These are phyloP conservation scores for Idaea dimidiata DNA, from an alignment of 2,888 invertebrate genomes.

Conservation along the genomic window DNA sequence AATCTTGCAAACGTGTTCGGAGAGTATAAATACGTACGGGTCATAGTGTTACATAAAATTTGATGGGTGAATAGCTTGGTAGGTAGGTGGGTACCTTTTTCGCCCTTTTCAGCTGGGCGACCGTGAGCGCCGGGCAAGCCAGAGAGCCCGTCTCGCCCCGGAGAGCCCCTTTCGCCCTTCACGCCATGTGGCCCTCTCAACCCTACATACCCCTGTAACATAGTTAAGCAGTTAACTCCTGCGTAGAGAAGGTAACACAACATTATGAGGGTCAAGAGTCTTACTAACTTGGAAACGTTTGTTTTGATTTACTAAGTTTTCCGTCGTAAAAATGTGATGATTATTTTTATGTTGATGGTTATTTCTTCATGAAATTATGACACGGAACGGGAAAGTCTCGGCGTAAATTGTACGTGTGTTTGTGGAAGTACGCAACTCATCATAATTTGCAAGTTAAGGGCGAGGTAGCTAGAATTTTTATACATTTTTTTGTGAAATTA, in stretches of 20 bases:
- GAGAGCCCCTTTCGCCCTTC: constrained; percentile 84
- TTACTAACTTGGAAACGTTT: constrained; percentile 57
- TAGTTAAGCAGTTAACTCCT: constrained; percentile 52
- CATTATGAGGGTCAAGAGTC: constrained; percentile 70
- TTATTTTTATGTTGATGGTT: constrained; percentile 18
- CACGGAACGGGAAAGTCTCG: constrained; percentile 12
- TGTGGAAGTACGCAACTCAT: neutral
- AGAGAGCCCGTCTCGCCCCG: constrained; percentile 87
- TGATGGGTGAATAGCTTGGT: constrained; percentile 70
- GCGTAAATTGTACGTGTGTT: constrained; percentile 1
- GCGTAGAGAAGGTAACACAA: constrained; percentile 61
- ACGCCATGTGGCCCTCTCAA: constrained; percentile 81
- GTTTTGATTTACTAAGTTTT: constrained; percentile 50
- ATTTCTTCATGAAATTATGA: constrained; percentile 17
- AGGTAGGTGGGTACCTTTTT: constrained; percentile 79
- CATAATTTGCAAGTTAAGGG: neutral
- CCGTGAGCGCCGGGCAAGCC: constrained; percentile 79
- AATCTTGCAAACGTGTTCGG: constrained; percentile 69
- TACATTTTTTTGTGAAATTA: constrained; percentile 1
- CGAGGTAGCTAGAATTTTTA: neutral
- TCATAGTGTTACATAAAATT: constrained; percentile 77
- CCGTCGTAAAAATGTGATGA: constrained; percentile 14
- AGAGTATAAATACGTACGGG: constrained; percentile 73
- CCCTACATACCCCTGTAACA: constrained; percentile 73
- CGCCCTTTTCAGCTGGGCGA: constrained; percentile 87